phyloP scores from a whole-genome alignment of 2,888 invertebrate species.

The Miltochrista miniata region DNA sequence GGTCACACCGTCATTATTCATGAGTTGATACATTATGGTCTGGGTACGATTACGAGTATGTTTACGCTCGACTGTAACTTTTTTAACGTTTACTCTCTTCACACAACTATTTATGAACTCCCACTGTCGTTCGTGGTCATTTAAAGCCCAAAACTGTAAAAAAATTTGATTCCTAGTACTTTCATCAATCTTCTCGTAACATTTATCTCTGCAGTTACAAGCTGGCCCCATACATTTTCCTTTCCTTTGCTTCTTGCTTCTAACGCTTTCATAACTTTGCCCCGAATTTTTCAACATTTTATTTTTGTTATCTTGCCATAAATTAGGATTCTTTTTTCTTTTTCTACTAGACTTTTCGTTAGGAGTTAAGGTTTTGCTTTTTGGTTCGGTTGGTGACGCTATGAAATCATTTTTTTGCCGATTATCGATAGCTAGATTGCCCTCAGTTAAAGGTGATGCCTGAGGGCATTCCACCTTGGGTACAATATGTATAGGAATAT shows the following conservation, averaged over 20 bases:
- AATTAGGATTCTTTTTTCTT: no score
- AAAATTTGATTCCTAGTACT: background rate
- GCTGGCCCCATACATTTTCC: background rate
- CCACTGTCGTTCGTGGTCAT: conserved; percentile 7
- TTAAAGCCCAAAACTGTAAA: background rate
- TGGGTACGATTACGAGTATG: conserved; percentile 3
- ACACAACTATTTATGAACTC: conserved; percentile 7
- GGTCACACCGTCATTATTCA: no score
- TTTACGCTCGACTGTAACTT: conserved; percentile 7
- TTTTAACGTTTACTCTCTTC: conserved; percentile 8
- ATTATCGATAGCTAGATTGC: conserved; percentile 2
- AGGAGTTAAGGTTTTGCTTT: no score
- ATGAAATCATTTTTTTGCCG: conserved; percentile 6
- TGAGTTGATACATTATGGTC: conserved; percentile 1
- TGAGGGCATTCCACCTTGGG: no score
- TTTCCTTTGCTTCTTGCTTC: conserved; percentile 1
- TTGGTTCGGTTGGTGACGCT: conserved; percentile 2
- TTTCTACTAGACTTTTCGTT: background rate
- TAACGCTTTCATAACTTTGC: conserved; percentile 1
- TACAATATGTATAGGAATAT: no score
- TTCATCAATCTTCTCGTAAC: background rate
- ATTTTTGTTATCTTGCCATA: no score
- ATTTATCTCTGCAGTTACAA: background rate
- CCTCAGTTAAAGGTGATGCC: background rate
- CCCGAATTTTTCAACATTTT: no score